These are phyloP conservation scores for Lepilemur ruficaudatus DNA, from an alignment of 2,797 vertebrate species.

Conservation along the genomic window DNA sequence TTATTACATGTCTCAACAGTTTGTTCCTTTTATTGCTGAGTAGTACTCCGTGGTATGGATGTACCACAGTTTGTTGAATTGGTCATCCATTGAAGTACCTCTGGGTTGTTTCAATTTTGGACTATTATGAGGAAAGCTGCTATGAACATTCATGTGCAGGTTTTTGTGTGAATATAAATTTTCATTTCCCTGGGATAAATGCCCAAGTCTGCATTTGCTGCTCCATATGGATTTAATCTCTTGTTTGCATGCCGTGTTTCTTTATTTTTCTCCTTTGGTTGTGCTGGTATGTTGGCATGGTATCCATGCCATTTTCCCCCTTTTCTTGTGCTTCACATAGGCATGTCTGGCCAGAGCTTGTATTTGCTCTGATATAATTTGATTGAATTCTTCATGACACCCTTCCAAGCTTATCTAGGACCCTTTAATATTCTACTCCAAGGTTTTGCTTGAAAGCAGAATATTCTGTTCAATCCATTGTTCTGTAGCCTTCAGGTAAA, in stretches of 20 bases:
- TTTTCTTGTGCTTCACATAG: constrained; percentile 5
- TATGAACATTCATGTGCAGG: background rate
- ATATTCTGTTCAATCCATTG: constrained; percentile 3
- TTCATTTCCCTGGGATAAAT: constrained; percentile 52
- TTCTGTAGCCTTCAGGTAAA: constrained; percentile 12
- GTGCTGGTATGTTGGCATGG: background rate
- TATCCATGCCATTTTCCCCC: background rate
- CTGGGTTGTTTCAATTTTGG: constrained; percentile 20
- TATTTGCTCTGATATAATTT: constrained; percentile 30
- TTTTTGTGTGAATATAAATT: constrained; percentile 39
- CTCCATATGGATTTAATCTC: constrained; percentile 47
- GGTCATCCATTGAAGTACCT: background rate
- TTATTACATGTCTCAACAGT: background rate
- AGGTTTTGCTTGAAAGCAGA: constrained; percentile 25
- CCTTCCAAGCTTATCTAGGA: background rate
- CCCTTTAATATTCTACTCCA: background rate
- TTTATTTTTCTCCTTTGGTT: constrained; percentile 21
- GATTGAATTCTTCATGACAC: background rate
- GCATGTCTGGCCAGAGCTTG: background rate
- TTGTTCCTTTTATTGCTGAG: background rate
- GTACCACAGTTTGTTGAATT: background rate
- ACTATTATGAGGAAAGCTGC: background rate
- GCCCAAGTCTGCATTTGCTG: background rate
- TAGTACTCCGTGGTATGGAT: background rate
- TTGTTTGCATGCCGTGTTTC: constrained; percentile 24